phyloP scores from a whole-genome alignment of 1,140 invertebrate genomes.

The Bombus fervidus region DNA sequence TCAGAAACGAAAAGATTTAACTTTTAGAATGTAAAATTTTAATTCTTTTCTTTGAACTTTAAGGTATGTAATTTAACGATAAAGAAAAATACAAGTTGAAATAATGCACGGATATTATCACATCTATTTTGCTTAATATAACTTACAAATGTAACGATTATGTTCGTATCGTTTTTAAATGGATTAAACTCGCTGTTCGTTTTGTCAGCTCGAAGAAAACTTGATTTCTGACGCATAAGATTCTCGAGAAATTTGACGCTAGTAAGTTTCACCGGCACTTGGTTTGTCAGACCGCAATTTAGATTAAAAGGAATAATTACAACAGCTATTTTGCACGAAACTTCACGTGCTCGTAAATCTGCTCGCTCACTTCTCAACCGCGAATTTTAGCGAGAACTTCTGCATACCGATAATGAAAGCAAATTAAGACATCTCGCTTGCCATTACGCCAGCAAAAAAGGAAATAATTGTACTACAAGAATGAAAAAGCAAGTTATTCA shows the following conservation, averaged over 20 bases:
- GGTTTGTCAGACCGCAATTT: conserved; percentile 37
- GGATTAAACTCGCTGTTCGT: too few relatives aligned
- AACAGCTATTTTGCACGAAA: conserved; percentile 38
- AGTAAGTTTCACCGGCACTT: conserved; percentile 8
- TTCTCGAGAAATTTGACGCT: conserved; percentile 40
- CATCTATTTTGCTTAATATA: neutral
- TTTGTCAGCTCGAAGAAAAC: neutral
- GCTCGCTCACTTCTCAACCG: neutral
- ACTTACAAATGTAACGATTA: neutral
- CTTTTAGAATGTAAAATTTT: too few relatives aligned
- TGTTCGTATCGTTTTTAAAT: neutral
- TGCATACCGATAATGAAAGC: conserved; percentile 20
- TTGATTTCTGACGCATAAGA: conserved; percentile 15
- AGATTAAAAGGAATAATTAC: conserved; percentile 51
- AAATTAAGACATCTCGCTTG: conserved; percentile 22
- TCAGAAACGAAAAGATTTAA: neutral
- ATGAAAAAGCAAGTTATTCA: neutral
- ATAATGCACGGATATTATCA: neutral
- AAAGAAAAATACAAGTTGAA: neutral
- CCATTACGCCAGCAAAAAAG: neutral
- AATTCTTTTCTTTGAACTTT: neutral
- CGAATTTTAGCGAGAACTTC: conserved; percentile 9
- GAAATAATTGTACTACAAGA: neutral
- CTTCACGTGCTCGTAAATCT: conserved; percentile 42
- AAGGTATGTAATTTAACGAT: neutral